These are phyloP conservation scores for Umimayanthus chanpuru DNA, from an alignment of 92 coral and sea anemone genomes.

Conservation along the genomic window DNA sequence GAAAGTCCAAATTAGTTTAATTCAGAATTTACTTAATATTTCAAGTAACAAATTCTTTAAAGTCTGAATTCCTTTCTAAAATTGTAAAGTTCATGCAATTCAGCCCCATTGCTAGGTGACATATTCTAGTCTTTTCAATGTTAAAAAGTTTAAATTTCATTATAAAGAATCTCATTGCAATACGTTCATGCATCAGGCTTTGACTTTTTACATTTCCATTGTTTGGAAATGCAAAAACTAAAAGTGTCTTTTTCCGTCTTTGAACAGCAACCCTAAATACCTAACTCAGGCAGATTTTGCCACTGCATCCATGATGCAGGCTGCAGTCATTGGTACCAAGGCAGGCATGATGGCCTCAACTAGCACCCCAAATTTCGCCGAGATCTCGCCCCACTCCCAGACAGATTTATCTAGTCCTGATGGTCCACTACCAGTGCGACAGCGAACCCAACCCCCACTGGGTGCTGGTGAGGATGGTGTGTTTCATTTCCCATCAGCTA, in stretches of 20 bases:
- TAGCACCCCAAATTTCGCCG: slow-evolving; percentile 62
- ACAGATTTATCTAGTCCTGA: slow-evolving; percentile 42
- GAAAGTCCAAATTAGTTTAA: too few relatives aligned
- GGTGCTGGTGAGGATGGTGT: slow-evolving; percentile 36
- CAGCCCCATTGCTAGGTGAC: too few relatives aligned
- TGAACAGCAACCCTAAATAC: slow-evolving; percentile 21
- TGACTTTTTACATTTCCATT: too few relatives aligned
- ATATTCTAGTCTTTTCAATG: too few relatives aligned
- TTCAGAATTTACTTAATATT: too few relatives aligned
- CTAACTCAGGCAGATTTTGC: slow-evolving; percentile 26
- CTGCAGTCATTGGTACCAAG: background rate
- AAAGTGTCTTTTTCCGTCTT: background rate
- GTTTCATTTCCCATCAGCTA: slow-evolving; percentile 20
- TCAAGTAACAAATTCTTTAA: too few relatives aligned
- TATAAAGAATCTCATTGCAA: too few relatives aligned
- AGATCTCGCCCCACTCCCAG: slow-evolving; percentile 57
- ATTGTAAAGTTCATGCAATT: too few relatives aligned
- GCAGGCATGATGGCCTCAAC: slow-evolving; percentile 8
- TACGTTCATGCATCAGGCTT: too few relatives aligned
- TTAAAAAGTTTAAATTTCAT: too few relatives aligned
- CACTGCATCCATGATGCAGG: background rate
- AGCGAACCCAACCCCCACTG: slow-evolving; percentile 39
- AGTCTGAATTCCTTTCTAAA: too few relatives aligned
- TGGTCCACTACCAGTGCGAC: slow-evolving; percentile 35
- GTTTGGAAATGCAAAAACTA: too few relatives aligned